phyloP scores from a whole-genome alignment of 64 coral and sea anemone genomes.

The Actinia tenebrosa region DNA sequence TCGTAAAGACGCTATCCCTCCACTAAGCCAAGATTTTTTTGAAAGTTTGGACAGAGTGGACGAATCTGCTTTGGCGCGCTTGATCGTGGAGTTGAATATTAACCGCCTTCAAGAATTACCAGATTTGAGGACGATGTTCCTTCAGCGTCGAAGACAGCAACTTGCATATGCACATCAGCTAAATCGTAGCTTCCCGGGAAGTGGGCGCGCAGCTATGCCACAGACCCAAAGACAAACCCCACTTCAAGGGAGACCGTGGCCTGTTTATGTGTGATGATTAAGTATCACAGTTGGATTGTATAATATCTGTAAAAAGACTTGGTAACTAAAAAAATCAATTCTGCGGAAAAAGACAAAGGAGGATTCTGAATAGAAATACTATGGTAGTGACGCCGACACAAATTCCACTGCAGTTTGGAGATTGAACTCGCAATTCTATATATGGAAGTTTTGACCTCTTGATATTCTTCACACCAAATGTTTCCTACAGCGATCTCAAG shows the following conservation, averaged over 20 bases:
- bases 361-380: too few relatives aligned
- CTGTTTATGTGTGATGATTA: background rate
- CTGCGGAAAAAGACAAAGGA: too few relatives aligned
- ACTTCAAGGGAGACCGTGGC: background rate
- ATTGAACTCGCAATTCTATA: background rate
- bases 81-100: conserved; percentile 54
- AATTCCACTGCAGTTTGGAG: background rate
- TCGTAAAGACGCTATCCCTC: conserved; percentile 27
- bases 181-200: background rate
- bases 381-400: background rate
- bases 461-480: background rate
- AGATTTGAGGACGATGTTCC: conserved; percentile 43
- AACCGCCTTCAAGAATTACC: conserved; percentile 47
- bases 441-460: background rate
- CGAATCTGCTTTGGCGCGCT: conserved; percentile 39
- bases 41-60: conserved; percentile 56
- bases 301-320: background rate
- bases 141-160: conserved; percentile 39
- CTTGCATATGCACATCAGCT: conserved; percentile 18
- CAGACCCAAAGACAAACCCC: background rate
- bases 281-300: background rate
- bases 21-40: conserved; percentile 57
- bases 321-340: too few relatives aligned
- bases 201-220: background rate
- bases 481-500: background rate